phyloP scores from a whole-genome alignment of 1,140 invertebrate genomes.

The Brachionus sp. region DNA sequence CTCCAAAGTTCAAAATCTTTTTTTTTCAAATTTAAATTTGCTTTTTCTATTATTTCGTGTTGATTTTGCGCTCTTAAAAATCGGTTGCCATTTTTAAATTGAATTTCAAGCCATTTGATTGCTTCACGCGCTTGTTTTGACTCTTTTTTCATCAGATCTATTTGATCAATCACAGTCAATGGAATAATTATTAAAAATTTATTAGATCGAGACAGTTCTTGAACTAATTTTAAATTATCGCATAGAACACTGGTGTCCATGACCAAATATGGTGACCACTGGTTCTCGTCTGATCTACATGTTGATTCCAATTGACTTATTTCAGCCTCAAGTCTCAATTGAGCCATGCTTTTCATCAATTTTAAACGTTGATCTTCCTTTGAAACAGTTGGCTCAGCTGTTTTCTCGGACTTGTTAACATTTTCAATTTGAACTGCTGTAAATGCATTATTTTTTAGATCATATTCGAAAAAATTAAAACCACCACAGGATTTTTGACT shows the following conservation, averaged over 20 bases:
- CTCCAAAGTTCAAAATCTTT: slow-evolving; percentile 30
- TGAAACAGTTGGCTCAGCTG: background rate
- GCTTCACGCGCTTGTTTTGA: slow-evolving; percentile 73
- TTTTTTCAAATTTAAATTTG: slow-evolving; percentile 16
- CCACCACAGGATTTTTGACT: background rate
- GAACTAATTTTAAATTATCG: slow-evolving; percentile 70
- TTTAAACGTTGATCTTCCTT: slow-evolving; percentile 49
- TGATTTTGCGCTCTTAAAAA: background rate
- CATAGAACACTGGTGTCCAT: slow-evolving; percentile 70
- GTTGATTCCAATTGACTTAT: slow-evolving; percentile 68
- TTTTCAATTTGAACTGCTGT: background rate
- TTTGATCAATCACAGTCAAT: slow-evolving; percentile 73
- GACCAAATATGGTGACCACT: slow-evolving; percentile 72
- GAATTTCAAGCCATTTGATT: slow-evolving; percentile 81
- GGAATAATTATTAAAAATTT: slow-evolving; percentile 77
- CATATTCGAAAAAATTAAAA: slow-evolving; percentile 14
- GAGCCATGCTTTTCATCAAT: slow-evolving; percentile 71
- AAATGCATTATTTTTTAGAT: background rate
- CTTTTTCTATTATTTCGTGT: background rate
- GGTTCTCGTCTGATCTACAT: slow-evolving; percentile 53
- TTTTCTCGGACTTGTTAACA: background rate
- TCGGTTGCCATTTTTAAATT: slow-evolving; percentile 76
- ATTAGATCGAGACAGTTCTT: slow-evolving; percentile 70
- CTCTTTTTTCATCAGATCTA: slow-evolving; percentile 79
- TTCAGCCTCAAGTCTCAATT: slow-evolving; percentile 71